These are phyloP conservation scores for Lithobates sylvaticus DNA, from an alignment of 2,797 vertebrate species.

Conservation along the genomic window DNA sequence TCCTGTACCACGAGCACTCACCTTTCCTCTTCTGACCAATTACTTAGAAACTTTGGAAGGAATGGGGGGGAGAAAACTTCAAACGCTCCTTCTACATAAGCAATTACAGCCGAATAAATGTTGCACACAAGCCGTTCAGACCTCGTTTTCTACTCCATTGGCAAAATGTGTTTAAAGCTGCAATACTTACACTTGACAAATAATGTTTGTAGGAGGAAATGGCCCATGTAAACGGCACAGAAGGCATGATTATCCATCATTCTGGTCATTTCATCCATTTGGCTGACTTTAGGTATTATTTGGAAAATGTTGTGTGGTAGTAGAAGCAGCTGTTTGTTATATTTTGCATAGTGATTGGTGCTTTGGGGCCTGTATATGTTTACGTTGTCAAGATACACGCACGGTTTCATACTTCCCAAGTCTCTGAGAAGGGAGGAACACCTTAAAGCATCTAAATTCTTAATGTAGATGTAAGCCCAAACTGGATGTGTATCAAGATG, in stretches of 20 bases:
- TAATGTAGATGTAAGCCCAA: no score
- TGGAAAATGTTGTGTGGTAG: background rate
- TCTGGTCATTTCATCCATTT: conserved; percentile 10
- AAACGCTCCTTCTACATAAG: conserved; percentile 45
- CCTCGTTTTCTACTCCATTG: conserved; percentile 38
- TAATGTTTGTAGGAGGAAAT: conserved; percentile 56
- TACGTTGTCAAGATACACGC: background rate
- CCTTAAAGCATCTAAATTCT: no score
- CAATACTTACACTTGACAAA: conserved; percentile 43
- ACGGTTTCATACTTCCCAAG: background rate
- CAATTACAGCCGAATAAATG: conserved; percentile 32
- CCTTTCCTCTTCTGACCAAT: conserved; percentile 44
- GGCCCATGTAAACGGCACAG: conserved; percentile 43
- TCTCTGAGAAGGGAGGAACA: no score
- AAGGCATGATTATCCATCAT: conserved; percentile 38
- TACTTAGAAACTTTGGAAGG: conserved; percentile 33
- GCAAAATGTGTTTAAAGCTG: conserved; percentile 43
- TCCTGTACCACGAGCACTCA: background rate
- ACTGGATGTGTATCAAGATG: no score
- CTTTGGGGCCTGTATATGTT: background rate
- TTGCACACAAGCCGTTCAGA: background rate
- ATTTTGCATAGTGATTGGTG: background rate
- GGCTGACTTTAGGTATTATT: conserved; percentile 3
- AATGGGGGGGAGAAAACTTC: background rate
- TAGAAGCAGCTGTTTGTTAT: conserved; percentile 16